These are phyloP conservation scores for Scophthalmus maximus DNA, from an alignment of 2,113 vertebrate species.

Conservation along the genomic window DNA sequence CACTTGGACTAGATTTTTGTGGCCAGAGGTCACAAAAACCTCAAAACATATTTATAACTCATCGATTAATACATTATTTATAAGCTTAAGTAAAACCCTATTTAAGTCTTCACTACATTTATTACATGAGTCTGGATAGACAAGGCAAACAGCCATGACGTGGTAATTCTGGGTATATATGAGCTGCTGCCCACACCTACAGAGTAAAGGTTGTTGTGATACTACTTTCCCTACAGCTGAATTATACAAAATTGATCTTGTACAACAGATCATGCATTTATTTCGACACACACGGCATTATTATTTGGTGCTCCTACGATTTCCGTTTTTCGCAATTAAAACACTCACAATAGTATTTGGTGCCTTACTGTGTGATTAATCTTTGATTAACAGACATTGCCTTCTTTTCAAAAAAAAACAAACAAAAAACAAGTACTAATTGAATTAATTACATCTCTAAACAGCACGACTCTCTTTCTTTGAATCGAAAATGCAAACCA, in stretches of 20 bases:
- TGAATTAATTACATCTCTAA: not conserved
- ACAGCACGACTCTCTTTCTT: not conserved
- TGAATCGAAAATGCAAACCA: not conserved
- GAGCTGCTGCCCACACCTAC: too few species aligned
- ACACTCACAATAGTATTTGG: not conserved
- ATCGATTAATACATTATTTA: too few species aligned
- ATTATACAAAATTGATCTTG: not conserved
- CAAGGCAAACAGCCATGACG: too few species aligned
- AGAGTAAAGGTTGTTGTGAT: conserved; percentile 2
- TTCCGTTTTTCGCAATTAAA: not conserved
- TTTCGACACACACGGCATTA: not conserved
- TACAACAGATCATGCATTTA: not conserved
- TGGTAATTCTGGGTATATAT: not conserved
- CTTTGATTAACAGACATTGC: not conserved
- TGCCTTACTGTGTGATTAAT: not conserved
- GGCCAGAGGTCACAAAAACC: not conserved
- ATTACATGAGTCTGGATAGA: not conserved
- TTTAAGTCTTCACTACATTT: not conserved
- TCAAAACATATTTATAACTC: too few species aligned
- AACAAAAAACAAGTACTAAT: too few species aligned
- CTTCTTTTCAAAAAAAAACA: not conserved
- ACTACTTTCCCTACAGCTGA: not conserved
- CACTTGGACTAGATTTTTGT: not conserved
- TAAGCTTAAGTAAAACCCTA: too few species aligned
- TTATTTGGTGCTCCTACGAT: not conserved